Percentiles rank a stretch among this genome's conserved stretches.
Evolutionary conservation across 2,113 vertebrate species (phyloP).

Genomic region (Calyptommatus sinebrachiatus): DNA sequence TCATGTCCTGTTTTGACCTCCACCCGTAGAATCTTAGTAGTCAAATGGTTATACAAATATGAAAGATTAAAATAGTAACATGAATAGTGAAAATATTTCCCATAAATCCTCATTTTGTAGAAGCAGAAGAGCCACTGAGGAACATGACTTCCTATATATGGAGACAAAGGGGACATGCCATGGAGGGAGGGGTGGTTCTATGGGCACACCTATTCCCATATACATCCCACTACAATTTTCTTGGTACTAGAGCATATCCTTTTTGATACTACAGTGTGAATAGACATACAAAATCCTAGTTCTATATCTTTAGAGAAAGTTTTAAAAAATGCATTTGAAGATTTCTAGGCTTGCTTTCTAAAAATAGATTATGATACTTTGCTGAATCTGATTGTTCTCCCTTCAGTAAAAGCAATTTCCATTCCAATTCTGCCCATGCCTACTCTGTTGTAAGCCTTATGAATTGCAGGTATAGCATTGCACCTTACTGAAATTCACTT

Average conservation of each 20-base stretch:
- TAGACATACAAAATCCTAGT: constrained; percentile 53
- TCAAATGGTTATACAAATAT: too few relatives aligned
- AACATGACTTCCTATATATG: constrained; percentile 7
- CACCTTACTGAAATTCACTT: constrained; percentile 37
- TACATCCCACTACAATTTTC: too few relatives aligned
- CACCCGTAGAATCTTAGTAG: too few relatives aligned
- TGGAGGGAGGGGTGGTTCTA: too few relatives aligned
- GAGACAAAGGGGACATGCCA: too few relatives aligned
- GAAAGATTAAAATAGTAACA: too few relatives aligned
- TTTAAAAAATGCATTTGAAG: constrained; percentile 57
- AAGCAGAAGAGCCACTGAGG: background rate
- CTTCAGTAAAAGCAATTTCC: constrained; percentile 15
- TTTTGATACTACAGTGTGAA: constrained; percentile 20
- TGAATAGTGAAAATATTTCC: background rate
- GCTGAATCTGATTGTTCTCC: constrained; percentile 58
- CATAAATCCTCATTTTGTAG: background rate
- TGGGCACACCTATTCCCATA: too few relatives aligned
- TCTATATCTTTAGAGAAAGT: constrained; percentile 49
- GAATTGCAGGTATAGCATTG: background rate
- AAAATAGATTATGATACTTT: constrained; percentile 55
- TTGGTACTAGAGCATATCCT: constrained; percentile 44
- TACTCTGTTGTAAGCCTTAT: background rate
- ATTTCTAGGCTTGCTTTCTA: constrained; percentile 49
- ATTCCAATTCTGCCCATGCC: background rate
- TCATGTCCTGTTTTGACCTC: too few relatives aligned